Conservation (phyloP, 2,888 invertebrate species). For the Onchidella celtica region DNA sequence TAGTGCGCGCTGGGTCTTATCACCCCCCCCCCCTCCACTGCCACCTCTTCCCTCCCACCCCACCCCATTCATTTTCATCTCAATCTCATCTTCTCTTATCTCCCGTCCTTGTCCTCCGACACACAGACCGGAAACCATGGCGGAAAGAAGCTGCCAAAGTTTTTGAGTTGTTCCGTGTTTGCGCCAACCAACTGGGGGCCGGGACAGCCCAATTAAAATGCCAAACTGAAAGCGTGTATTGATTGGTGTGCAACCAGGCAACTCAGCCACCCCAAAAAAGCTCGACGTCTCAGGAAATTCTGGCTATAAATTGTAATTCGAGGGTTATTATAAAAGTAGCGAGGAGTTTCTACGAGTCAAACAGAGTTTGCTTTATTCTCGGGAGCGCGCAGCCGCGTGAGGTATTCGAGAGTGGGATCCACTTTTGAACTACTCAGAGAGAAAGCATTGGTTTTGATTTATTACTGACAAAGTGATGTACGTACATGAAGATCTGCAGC, state of each 20-base stretch:
- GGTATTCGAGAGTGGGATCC: too few relatives aligned
- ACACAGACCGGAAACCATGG: neutral
- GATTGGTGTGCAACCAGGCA: constrained; percentile 20
- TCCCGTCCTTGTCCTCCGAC: neutral
- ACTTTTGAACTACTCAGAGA: too few relatives aligned
- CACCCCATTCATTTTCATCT: too few relatives aligned
- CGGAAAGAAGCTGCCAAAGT: neutral
- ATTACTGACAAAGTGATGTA: too few relatives aligned
- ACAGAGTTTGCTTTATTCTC: too few relatives aligned
- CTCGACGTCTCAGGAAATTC: constrained; percentile 34
- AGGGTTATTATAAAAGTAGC: neutral
- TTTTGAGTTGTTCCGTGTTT: neutral
- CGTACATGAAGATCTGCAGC: too few relatives aligned
- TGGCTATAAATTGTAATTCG: constrained; percentile 23
- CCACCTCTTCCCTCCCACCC: too few relatives aligned
- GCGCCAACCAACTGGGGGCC: neutral
- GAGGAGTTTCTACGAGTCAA: neutral
- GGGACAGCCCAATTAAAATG: constrained; percentile 30
- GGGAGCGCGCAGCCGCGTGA: too few relatives aligned
- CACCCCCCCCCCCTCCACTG: neutral
- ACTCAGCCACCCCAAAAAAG: neutral
- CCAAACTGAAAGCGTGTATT: constrained; percentile 14
- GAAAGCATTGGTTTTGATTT: too few relatives aligned
- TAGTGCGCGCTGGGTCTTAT: neutral
- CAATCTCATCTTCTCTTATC: too few relatives aligned